Conservation (phyloP, 2,888 invertebrate species). For the Diachrysia chrysitis region DNA sequence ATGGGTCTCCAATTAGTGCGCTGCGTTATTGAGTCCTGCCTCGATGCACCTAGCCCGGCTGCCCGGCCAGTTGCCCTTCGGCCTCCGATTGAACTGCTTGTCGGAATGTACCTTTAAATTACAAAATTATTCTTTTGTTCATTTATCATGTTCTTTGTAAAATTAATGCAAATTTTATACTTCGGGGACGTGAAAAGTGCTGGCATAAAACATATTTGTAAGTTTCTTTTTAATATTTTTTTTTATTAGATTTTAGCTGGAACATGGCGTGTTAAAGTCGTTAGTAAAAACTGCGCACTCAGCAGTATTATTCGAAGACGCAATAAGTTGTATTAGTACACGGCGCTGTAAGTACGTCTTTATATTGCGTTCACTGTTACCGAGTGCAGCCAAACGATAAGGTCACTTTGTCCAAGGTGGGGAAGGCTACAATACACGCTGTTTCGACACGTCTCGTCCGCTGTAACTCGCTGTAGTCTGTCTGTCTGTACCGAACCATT, state of each 20-base stretch:
- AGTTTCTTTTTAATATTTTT: slow-evolving; percentile 6
- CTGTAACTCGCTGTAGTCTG: slow-evolving; percentile 46
- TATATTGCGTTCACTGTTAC: slow-evolving; percentile 76
- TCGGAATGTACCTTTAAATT: slow-evolving; percentile 28
- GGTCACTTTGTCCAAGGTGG: slow-evolving; percentile 81
- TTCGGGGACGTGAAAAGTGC: slow-evolving; percentile 17
- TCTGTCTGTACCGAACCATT: slow-evolving; percentile 61
- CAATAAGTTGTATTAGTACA: slow-evolving; percentile 44
- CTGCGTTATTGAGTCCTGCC: slow-evolving; percentile 40
- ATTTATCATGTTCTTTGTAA: slow-evolving; percentile 13
- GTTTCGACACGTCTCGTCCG: slow-evolving; percentile 70
- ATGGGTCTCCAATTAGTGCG: slow-evolving; percentile 49
- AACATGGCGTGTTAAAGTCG: not conserved
- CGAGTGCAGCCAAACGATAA: slow-evolving; percentile 84
- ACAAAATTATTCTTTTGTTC: not conserved
- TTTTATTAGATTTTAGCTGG: not conserved
- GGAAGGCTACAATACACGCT: slow-evolving; percentile 71
- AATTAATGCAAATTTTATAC: slow-evolving; percentile 6
- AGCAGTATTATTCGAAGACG: slow-evolving; percentile 36
- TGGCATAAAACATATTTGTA: slow-evolving; percentile 22
- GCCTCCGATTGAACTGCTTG: slow-evolving; percentile 32
- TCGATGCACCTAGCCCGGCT: slow-evolving; percentile 35
- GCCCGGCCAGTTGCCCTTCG: slow-evolving; percentile 38
- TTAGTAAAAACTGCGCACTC: slow-evolving; percentile 26
- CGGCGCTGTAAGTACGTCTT: slow-evolving; percentile 56